Evolutionary conservation across 2,113 vertebrate species (phyloP), one percentile per base, ranked within the genome.

Genomic region (Calyptommatus sinebrachiatus): DNA sequence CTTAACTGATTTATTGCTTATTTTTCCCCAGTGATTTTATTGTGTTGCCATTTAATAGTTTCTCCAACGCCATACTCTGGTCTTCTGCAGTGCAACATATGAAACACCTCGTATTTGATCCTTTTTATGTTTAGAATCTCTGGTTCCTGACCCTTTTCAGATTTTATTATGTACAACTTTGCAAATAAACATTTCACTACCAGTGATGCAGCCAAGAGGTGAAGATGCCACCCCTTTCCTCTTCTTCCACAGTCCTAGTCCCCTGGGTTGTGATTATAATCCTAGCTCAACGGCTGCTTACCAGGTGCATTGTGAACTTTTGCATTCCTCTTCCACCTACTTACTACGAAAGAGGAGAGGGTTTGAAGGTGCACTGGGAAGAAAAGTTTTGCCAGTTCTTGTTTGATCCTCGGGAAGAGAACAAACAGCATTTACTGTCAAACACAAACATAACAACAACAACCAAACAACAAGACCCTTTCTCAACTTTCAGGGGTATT

Each of bases 1-100:
- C 66, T 85, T 79, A 87, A 76, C 76, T 87, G 48, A 88, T 91
- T 88, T 87, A 26, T 80, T 88, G 66, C 72, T 71, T 82, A 73
- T 67, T 83, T 91, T 86, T 14, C 68, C 28, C 80, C 14, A 76
- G 62, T 68, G 31, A 0, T 0, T 61, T 78, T 53, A 77, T 76
- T 88, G 45, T 83, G 46, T 31, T 81, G 53, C 22, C 73, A 79
- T 85, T 57, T 89, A 84, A 57, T 90, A 71, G 7, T 86, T 88
- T 82, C 48, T 57, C 24, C 11, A 70, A 70, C 77, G 86, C 89
- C 2, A 81, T 69, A 20, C 69, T 72, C 1, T 77, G 70, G 80
- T 87, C 24, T 31, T 73, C 83, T 80, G 90, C 85, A 70, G 45
- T 26, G 22, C 80, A 45, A 6, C 31, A 45, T 76, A 21, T 28